Evolutionary conservation across 2,888 invertebrate genomes (phyloP).

Genomic region (Leptinotarsa haldemani): DNA sequence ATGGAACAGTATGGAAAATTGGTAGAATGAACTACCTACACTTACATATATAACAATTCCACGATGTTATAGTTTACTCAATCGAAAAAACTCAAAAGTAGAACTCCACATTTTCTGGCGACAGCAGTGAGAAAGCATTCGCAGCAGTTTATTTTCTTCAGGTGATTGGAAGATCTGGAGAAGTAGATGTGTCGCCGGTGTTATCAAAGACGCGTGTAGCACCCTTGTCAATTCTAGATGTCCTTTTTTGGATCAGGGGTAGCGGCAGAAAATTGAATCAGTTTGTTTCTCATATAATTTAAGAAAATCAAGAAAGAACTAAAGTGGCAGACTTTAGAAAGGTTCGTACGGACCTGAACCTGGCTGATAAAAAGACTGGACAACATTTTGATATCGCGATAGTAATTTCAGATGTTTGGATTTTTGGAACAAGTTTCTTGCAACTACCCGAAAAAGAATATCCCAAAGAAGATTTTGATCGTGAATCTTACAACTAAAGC

Average conservation of each 20-base stretch:
- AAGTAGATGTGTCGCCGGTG: neutral
- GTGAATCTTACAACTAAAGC: no score
- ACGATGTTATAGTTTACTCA: constrained; percentile 10
- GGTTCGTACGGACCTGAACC: neutral
- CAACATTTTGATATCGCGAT: neutral
- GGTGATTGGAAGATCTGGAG: neutral
- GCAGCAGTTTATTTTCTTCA: neutral
- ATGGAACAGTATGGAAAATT: no score
- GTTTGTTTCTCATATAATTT: neutral
- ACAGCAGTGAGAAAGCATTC: no score
- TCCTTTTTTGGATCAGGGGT: neutral
- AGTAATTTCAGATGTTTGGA: neutral
- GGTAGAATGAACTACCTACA: neutral
- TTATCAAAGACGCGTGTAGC: constrained; percentile 3
- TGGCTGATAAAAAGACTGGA: constrained; percentile 3
- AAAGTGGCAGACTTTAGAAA: neutral
- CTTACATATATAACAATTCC: neutral
- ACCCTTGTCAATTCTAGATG: constrained; percentile 11
- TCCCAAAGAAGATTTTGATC: neutral
- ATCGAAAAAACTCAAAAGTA: neutral
- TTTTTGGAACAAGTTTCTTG: constrained; percentile 1
- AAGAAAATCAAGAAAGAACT: neutral
- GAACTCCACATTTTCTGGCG: neutral
- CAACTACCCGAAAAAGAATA: neutral
- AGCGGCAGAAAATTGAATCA: neutral